Base-by-base conservation (phyloP, 2,797 vertebrate species). In the Pristis pectinata region DNA sequence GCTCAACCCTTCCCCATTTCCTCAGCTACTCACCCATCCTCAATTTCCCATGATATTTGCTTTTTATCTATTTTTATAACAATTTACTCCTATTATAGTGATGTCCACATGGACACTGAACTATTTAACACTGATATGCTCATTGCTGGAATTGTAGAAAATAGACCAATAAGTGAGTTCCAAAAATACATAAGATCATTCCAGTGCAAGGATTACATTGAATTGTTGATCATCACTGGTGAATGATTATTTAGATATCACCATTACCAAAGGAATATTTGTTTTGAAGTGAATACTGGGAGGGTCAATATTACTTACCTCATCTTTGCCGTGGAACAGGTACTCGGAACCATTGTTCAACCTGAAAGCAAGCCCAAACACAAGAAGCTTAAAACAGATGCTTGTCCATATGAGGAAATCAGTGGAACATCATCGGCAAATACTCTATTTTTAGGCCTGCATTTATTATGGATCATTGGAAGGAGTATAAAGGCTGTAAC, bases 301-400 rank as follows among this genome's bases (percentile, higher is more conserved):
- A 94, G 64, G 17, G 17, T 80, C 61, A 22, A 22, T 61, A 49
- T 72, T 74, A 96, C 98, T 96, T 96, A 99, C 99, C 98, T 99
- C 98, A 59, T 99, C 98, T 97, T 98, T 99, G 97, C 98, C 99
- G n/a, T 99, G 99, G 97, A 99, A 99, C 95, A 99, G 97, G 97
- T 98, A 99, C 96, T 99, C 98, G 2, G 97, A 98, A 96, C 98
- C 98, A 0, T 99, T 98, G 96, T 95, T 97, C 94, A 99, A 97
- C 95, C 99, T 99, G 96, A 59, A 95, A 96, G 95, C 94, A 95
- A 95, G 95, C 30, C 76, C 94, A 76, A 95, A 95, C 96, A 95
- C 70, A 27, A 91, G 76, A 49, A n/a, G n/a, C 94, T 77, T 85
- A 34, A 37, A 34, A 34, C 95, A 91, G 79, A 94, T 8, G 67